Percentiles rank a stretch among this genome's conserved stretches.
Conservation (phyloP, 2,113 vertebrate genomes). For the Apodemus sylvaticus region DNA sequence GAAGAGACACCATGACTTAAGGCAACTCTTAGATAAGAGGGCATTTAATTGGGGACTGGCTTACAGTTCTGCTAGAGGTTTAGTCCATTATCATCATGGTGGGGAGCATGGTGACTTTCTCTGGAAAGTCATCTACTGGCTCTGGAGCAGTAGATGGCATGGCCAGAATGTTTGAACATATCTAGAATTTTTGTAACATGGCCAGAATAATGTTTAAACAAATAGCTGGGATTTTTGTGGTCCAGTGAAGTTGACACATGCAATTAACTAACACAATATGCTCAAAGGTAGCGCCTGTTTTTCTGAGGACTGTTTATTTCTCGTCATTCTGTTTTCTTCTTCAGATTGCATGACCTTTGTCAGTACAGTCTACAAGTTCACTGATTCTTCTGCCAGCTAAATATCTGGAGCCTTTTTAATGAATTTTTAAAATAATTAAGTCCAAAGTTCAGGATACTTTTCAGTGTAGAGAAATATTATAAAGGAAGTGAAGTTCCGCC, state of each 20-base stretch:
- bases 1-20: neutral
- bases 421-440: conserved; percentile 3
- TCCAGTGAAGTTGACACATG: neutral
- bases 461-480: neutral
- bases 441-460: neutral
- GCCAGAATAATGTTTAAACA: conserved; percentile 12
- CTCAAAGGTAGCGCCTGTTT: neutral
- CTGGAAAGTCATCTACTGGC: no score
- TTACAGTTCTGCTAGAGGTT: neutral
- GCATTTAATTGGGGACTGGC: neutral
- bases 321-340: conserved; percentile 8
- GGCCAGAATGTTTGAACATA: neutral
- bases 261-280: conserved; percentile 14
- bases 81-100: neutral
- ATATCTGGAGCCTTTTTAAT: neutral
- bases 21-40: neutral
- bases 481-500: neutral
- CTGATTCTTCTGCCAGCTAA: neutral
- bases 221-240: neutral
- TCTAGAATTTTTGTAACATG: neutral
- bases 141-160: neutral
- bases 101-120: neutral
- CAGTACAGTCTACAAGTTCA: neutral
- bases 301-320: neutral
- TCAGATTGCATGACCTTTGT: conserved; percentile 17